Conservation (phyloP, 2,797 vertebrate genomes). For the Anomalospiza imberbis region DNA sequence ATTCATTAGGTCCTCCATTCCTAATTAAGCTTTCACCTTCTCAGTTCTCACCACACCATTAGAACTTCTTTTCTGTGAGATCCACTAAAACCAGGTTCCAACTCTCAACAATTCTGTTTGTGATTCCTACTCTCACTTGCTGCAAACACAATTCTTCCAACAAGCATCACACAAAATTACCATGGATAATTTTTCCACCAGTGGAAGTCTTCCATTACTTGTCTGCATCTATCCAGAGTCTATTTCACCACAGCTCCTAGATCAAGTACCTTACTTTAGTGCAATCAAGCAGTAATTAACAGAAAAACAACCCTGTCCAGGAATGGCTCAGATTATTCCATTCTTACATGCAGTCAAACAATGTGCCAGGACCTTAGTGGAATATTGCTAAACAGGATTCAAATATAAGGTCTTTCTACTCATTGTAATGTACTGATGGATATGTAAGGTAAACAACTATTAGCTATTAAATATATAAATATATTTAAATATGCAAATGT, state of each 20-base stretch:
- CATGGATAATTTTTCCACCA: background rate
- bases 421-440: background rate
- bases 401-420: background rate
- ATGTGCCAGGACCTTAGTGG: background rate
- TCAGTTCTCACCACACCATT: background rate
- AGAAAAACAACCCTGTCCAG: background rate
- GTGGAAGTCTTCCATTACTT: background rate
- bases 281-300: background rate
- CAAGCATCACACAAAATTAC: background rate
- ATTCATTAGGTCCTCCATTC: background rate
- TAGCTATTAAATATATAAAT: constrained; percentile 16
- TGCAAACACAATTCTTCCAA: background rate
- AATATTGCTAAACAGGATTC: background rate
- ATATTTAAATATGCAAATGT: constrained; percentile 18
- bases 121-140: fast-evolving
- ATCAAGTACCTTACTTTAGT: background rate
- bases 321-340: background rate
- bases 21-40: background rate
- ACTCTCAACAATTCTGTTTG: background rate
- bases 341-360: background rate
- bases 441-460: background rate
- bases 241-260: background rate
- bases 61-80: background rate
- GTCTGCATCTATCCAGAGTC: background rate
- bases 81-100: background rate